phyloP scores from a whole-genome alignment of 2,888 invertebrate species.

The Standfussiana lucernea region DNA sequence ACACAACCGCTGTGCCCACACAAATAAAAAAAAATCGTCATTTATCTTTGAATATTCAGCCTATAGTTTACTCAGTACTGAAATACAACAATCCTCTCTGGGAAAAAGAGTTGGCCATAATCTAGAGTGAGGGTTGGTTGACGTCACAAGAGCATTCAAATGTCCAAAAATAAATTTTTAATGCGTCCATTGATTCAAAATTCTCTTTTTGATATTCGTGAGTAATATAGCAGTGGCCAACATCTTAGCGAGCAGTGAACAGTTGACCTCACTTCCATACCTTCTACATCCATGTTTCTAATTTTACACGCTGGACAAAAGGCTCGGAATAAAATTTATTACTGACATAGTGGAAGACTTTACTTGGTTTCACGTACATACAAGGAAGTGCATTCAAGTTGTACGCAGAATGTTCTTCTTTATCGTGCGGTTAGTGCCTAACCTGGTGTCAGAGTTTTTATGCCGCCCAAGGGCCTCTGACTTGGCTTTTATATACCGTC shows the following conservation, averaged over 20 bases:
- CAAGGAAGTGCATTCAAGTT: constrained; percentile 15
- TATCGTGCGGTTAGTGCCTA: too few species aligned
- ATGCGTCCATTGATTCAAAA: background rate
- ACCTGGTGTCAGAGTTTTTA: too few species aligned
- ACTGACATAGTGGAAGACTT: constrained; percentile 30
- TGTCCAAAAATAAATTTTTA: background rate
- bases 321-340: constrained; percentile 54
- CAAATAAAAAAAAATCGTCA: too few species aligned
- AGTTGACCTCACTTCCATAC: constrained; percentile 9
- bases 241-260: background rate
- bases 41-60: background rate
- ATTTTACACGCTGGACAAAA: constrained; percentile 65
- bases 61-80: background rate
- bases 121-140: background rate
- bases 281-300: constrained; percentile 10
- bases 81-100: background rate
- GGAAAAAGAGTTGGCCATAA: background rate
- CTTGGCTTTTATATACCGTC: too few species aligned
- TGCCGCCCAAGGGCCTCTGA: too few species aligned
- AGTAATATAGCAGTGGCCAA: background rate
- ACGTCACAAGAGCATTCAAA: background rate
- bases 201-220: too few species aligned
- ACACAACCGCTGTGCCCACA: too few species aligned
- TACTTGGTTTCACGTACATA: constrained; percentile 9
- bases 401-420: background rate